A percentile compares a stretch with the other conserved stretches of the same genome.
These are phyloP conservation scores for Syngnathus scovelli DNA, from an alignment of 2,113 vertebrate genomes.

Conservation along the genomic window DNA sequence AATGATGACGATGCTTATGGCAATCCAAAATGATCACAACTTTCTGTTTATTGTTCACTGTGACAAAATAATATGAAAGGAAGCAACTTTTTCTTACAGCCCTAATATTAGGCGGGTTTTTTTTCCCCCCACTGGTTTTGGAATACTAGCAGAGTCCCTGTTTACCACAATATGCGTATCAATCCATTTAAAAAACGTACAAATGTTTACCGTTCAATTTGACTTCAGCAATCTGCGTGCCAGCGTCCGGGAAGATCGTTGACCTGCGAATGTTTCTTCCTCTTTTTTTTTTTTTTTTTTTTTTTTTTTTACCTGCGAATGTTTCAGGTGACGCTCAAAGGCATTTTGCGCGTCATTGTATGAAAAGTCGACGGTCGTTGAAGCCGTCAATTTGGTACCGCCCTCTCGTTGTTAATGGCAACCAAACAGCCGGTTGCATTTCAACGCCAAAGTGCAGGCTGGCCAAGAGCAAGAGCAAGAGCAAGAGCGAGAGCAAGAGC, in stretches of 20 bases:
- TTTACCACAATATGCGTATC: background rate
- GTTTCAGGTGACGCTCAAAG: background rate
- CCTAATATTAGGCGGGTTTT: too few relatives aligned
- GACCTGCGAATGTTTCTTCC: background rate
- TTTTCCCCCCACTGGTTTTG: too few relatives aligned
- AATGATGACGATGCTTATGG: too few relatives aligned
- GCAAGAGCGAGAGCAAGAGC: too few relatives aligned
- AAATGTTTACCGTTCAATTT: background rate
- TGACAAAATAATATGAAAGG: too few relatives aligned
- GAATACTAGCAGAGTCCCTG: background rate
- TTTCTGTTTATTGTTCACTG: too few relatives aligned
- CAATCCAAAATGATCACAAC: too few relatives aligned
- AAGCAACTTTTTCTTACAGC: too few relatives aligned
- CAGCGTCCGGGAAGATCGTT: background rate
- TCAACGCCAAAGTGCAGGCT: too few relatives aligned
- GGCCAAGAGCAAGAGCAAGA: too few relatives aligned
- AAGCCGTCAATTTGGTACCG: background rate
- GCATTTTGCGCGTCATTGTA: background rate
- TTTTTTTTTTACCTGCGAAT: background rate
- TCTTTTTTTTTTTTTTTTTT: too few relatives aligned
- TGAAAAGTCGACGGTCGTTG: conserved; percentile 17
- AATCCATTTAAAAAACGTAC: background rate
- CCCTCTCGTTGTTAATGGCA: conserved; percentile 30
- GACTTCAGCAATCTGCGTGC: background rate
- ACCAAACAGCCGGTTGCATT: conserved; percentile 32